Evolutionary conservation across 2,113 vertebrate species (phyloP).

Genomic region (Strix aluco): DNA sequence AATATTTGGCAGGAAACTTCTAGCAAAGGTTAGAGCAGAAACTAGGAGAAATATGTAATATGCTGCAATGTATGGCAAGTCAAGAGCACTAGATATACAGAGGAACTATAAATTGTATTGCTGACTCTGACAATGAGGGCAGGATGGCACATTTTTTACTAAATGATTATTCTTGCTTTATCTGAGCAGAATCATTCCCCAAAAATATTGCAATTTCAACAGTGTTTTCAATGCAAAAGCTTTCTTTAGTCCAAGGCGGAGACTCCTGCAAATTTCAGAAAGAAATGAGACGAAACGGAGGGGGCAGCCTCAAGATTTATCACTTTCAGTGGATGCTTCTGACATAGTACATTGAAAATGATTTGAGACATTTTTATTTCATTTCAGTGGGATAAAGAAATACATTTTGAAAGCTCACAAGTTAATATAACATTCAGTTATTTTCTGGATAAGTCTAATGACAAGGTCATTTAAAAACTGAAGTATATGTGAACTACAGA

Average conservation of each 20-base stretch:
- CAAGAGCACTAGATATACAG: not conserved
- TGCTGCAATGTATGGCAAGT: not conserved
- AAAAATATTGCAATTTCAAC: not conserved
- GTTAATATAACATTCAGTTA: not conserved
- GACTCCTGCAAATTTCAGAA: not conserved
- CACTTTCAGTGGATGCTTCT: not conserved
- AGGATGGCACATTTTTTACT: not conserved
- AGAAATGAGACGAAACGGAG: not conserved
- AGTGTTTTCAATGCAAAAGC: not conserved
- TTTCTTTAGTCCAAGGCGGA: not conserved
- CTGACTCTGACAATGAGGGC: not conserved
- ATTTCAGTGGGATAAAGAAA: not conserved
- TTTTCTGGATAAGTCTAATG: not conserved
- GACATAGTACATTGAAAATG: not conserved
- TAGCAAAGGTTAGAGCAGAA: not conserved
- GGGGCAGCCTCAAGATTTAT: not conserved
- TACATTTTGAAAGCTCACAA: not conserved
- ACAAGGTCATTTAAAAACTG: not conserved
- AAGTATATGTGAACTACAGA: not conserved
- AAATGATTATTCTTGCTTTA: not conserved
- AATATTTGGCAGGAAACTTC: not conserved
- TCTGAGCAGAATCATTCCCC: not conserved
- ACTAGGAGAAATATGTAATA: not conserved
- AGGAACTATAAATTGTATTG: not conserved
- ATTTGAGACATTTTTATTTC: not conserved